Evolutionary conservation across 1,140 invertebrate genomes (phyloP).

Genomic region (Drosophila burlai): DNA sequence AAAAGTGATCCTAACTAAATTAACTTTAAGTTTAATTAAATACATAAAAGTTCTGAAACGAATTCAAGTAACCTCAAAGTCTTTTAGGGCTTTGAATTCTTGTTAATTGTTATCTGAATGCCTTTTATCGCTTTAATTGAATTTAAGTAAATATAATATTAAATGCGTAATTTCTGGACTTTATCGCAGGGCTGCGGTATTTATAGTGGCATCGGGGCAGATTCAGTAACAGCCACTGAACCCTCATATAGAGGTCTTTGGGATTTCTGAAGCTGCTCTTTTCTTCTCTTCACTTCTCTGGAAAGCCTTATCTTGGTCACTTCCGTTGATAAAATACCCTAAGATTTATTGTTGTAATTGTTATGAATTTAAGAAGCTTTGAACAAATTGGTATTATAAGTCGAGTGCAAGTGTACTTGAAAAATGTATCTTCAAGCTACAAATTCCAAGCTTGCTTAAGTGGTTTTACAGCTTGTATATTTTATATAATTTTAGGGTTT

Average conservation of each 20-base stretch:
- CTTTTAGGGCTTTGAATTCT: neutral
- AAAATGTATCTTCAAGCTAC: neutral
- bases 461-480: too few species aligned
- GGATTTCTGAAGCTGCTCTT: conserved; percentile 35
- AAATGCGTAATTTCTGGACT: conserved; percentile 42
- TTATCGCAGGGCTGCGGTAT: conserved; percentile 34
- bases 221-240: conserved; percentile 15
- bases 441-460: too few species aligned
- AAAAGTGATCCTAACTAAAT: neutral
- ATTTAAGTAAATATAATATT: conserved; percentile 34
- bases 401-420: conserved; percentile 2
- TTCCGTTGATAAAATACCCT: conserved; percentile 48
- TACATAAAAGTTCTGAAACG: neutral
- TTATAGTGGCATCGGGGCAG: conserved; percentile 35
- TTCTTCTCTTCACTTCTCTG: conserved; percentile 3
- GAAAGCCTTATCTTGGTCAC: conserved; percentile 30
- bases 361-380: conserved; percentile 16
- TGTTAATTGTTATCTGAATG: conserved; percentile 5
- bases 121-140: conserved; percentile 12
- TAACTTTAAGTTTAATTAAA: neutral
- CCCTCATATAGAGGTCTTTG: conserved; percentile 5
- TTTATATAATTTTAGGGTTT: neutral
- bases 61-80: neutral
- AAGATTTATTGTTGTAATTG: conserved; percentile 26
- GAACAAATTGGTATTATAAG: neutral